Percentiles rank a stretch among this genome's conserved stretches.
These are phyloP conservation scores for Galerucella calmariensis DNA, from an alignment of 2,888 invertebrate genomes.

Conservation along the genomic window DNA sequence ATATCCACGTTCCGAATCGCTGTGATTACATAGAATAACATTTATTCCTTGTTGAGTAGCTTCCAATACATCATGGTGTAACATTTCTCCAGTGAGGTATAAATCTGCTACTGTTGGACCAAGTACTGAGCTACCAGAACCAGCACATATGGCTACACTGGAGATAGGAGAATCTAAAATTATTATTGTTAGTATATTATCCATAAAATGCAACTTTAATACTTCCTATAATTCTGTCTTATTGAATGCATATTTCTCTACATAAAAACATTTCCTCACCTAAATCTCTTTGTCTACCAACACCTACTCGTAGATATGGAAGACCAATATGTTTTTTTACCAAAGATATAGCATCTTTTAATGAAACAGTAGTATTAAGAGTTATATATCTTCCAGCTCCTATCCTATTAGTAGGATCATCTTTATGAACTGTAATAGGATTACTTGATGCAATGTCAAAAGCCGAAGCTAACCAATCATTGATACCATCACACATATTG, in stretches of 20 bases:
- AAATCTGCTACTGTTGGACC: constrained; percentile 79
- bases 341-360: constrained; percentile 72
- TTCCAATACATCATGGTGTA: constrained; percentile 92
- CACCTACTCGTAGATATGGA: constrained; percentile 78
- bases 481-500: constrained; percentile 83
- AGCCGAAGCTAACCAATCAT: constrained; percentile 89
- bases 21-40: constrained; percentile 92
- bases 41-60: constrained; percentile 81
- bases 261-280: constrained; percentile 46
- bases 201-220: neutral
- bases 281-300: constrained; percentile 65
- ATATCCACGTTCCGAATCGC: constrained; percentile 93
- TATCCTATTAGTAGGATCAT: constrained; percentile 59
- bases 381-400: constrained; percentile 71
- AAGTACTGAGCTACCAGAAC: constrained; percentile 86
- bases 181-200: neutral
- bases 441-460: constrained; percentile 64
- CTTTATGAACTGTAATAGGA: constrained; percentile 56
- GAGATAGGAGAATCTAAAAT: constrained; percentile 64
- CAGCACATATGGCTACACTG: constrained; percentile 87
- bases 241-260: neutral
- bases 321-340: constrained; percentile 79
- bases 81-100: constrained; percentile 93
- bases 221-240: neutral
- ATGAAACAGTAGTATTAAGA: constrained; percentile 66